Evolutionary conservation across 2,888 invertebrate species (phyloP).

Genomic region (Aspidiotus destructor): DNA sequence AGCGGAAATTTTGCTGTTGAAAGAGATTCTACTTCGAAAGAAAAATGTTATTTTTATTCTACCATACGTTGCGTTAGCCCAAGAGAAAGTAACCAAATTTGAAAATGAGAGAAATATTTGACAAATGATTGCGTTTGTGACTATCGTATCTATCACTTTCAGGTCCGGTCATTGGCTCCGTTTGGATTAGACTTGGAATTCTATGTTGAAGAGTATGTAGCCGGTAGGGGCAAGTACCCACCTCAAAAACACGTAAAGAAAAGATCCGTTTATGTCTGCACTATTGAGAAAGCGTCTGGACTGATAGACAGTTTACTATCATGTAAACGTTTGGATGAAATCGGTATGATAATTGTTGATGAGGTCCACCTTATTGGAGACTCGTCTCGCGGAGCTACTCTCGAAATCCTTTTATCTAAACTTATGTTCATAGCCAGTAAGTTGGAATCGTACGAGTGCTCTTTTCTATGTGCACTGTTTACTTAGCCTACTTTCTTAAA

Average conservation of each 20-base stretch:
- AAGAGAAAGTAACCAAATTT: conserved; percentile 64
- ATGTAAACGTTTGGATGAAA: conserved; percentile 54
- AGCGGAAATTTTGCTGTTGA: conserved; percentile 85
- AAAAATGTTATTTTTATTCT: conserved; percentile 80
- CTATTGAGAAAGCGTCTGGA: conserved; percentile 87
- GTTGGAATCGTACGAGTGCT: conserved; percentile 35
- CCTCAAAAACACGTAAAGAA: conserved; percentile 70
- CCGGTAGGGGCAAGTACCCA: conserved; percentile 71
- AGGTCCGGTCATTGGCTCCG: conserved; percentile 73
- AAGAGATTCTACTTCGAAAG: conserved; percentile 68
- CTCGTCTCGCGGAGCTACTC: conserved; percentile 66
- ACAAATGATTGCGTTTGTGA: neutral
- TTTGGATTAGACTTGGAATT: conserved; percentile 82
- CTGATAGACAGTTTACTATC: conserved; percentile 79
- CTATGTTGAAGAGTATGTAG: conserved; percentile 90
- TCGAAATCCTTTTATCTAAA: conserved; percentile 78
- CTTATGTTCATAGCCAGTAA: conserved; percentile 59
- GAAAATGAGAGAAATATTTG: neutral
- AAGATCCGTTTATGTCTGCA: conserved; percentile 77
- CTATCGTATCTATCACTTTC: conserved; percentile 35
- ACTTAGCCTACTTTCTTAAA: neutral
- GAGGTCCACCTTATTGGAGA: conserved; percentile 92
- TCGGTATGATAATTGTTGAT: conserved; percentile 77
- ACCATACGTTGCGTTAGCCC: conserved; percentile 92
- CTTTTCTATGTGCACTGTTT: neutral